A percentile compares a stretch with the other conserved stretches of the same genome.
Conservation (phyloP, 2,113 vertebrate species). For the Holacanthus passer region DNA sequence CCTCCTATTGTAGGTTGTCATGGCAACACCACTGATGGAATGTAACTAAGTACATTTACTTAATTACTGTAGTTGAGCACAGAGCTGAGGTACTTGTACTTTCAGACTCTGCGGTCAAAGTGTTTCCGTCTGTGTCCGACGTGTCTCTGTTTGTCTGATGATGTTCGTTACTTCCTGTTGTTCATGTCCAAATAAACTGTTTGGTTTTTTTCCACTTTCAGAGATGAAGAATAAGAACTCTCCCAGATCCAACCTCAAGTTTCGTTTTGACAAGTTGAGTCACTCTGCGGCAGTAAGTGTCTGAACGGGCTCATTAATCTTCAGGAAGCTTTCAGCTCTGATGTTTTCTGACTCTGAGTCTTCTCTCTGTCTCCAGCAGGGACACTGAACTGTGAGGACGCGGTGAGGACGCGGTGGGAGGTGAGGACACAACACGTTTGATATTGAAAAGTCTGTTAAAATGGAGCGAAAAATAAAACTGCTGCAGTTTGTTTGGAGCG, state of each 20-base stretch:
- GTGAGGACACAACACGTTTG: slow-evolving; percentile 7
- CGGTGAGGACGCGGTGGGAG: slow-evolving; percentile 9
- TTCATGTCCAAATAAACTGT: not conserved
- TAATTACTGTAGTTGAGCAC: too few species aligned
- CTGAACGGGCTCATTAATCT: not conserved
- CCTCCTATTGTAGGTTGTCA: too few species aligned
- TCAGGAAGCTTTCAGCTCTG: not conserved
- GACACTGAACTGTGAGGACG: slow-evolving; percentile 53
- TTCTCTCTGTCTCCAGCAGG: slow-evolving; percentile 55
- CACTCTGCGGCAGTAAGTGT: slow-evolving; percentile 87
- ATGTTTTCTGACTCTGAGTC: not conserved
- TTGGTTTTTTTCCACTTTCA: slow-evolving; percentile 61
- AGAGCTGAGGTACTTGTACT: too few species aligned
- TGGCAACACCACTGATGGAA: too few species aligned
- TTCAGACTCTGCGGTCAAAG: too few species aligned
- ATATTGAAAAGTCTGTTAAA: too few species aligned
- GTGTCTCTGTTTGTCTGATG: not conserved
- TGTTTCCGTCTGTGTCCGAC: too few species aligned
- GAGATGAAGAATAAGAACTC: slow-evolving; percentile 93
- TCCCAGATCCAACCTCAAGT: slow-evolving; percentile 94
- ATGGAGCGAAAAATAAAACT: not conserved
- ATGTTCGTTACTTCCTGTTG: not conserved
- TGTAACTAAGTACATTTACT: too few species aligned
- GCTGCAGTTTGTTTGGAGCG: not conserved
- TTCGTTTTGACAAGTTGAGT: slow-evolving; percentile 94